Conservation (phyloP, 2,888 invertebrate species). For the Reticulitermes lucifugus region DNA sequence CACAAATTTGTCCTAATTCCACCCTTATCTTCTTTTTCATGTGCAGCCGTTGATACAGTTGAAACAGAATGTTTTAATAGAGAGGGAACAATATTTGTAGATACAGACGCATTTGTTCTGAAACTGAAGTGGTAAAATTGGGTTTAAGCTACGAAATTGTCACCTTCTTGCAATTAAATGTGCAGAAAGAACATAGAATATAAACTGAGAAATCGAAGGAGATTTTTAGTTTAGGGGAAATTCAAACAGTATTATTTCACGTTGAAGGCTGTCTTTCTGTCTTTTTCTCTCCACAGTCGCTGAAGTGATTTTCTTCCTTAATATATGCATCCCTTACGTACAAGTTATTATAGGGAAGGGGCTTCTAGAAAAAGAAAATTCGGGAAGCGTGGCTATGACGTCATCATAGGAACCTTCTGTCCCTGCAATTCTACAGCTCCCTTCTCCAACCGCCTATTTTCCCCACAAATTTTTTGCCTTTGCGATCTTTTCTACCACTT, state of each 20-base stretch:
- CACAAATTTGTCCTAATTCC: no score
- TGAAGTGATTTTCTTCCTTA: neutral
- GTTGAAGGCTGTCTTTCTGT: neutral
- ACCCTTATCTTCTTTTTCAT: no score
- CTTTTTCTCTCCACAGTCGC: neutral
- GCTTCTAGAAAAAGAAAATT: neutral
- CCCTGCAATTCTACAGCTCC: neutral
- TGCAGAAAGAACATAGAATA: neutral
- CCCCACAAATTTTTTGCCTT: neutral
- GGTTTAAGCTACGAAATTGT: no score
- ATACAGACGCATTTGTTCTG: no score
- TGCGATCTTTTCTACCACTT: slow-evolving; percentile 28
- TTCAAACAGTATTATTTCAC: neutral
- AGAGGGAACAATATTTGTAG: no score
- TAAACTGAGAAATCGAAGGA: neutral
- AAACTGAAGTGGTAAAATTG: no score
- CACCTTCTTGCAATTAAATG: no score
- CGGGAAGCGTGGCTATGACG: slow-evolving; percentile 7
- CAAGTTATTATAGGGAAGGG: neutral
- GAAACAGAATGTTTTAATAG: no score
- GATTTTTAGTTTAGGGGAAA: neutral
- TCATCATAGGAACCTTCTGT: slow-evolving; percentile 1
- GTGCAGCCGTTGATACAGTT: no score
- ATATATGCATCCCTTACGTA: neutral
- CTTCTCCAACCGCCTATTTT: neutral